phyloP scores from a whole-genome alignment of 37 sponge, comb jelly and placozoan genomes.

The Petrosia ficiformis region DNA sequence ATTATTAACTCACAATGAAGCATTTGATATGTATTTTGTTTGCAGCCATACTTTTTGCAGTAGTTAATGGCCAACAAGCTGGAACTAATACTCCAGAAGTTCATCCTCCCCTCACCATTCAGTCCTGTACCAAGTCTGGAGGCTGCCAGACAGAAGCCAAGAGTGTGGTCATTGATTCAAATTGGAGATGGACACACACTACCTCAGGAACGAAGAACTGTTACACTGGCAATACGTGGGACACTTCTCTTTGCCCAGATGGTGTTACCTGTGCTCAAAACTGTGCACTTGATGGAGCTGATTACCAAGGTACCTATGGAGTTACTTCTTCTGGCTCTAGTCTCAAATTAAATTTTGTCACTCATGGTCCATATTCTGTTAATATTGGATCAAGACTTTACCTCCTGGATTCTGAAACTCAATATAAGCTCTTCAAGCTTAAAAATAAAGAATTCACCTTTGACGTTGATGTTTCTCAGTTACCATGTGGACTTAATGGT shows the following conservation, averaged over 20 bases:
- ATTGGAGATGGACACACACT: slow-evolving; percentile 24
- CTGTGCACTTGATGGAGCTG: slow-evolving; percentile 41
- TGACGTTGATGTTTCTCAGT: slow-evolving; percentile 40
- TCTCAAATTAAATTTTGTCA: slow-evolving; percentile 26
- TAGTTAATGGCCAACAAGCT: slow-evolving; percentile 15
- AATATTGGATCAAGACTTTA: slow-evolving; percentile 37
- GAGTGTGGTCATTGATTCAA: slow-evolving; percentile 26
- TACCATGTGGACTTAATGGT: slow-evolving; percentile 45
- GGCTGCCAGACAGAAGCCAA: slow-evolving; percentile 5
- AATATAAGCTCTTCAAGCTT: slow-evolving; percentile 35
- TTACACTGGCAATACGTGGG: slow-evolving; percentile 36
- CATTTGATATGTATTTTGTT: slow-evolving; percentile 5
- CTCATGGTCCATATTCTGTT: slow-evolving; percentile 22
- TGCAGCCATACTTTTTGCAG: slow-evolving; percentile 4
- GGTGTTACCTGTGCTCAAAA: slow-evolving; percentile 21
- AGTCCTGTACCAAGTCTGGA: slow-evolving; percentile 26
- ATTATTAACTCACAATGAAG: not conserved
- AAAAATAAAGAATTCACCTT: slow-evolving; percentile 38
- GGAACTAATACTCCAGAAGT: slow-evolving; percentile 1
- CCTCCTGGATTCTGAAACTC: slow-evolving; percentile 27
- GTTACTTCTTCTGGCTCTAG: slow-evolving; percentile 16
- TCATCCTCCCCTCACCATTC: slow-evolving; percentile 16
- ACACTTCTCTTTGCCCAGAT: slow-evolving; percentile 12
- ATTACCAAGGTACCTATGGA: slow-evolving; percentile 25
- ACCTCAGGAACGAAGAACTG: slow-evolving; percentile 13